Percentiles rank a stretch among this genome's conserved stretches.
Evolutionary conservation across 1,140 invertebrate species (phyloP).

Genomic region (Danaus plexippus): DNA sequence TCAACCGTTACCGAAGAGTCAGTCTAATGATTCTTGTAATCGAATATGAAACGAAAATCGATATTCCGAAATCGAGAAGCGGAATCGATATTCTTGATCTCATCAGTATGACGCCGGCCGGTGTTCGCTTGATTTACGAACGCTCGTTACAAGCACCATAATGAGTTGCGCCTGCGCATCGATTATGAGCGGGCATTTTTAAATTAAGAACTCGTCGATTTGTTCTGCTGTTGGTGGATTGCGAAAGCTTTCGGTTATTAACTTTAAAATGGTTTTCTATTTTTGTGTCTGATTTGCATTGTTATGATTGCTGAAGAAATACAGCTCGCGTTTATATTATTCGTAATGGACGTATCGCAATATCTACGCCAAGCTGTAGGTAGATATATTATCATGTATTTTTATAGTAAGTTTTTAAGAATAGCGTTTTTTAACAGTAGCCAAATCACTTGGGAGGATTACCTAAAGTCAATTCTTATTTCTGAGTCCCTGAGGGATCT

Average conservation of each 20-base stretch:
- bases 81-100: conserved; percentile 35
- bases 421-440: no score
- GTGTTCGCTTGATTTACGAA: conserved; percentile 59
- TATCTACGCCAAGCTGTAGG: no score
- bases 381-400: no score
- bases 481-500: conserved; percentile 63
- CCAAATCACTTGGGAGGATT: conserved; percentile 20
- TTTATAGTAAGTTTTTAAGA: no score
- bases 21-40: conserved; percentile 15
- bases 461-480: conserved; percentile 41
- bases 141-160: conserved; percentile 50
- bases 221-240: conserved; percentile 24
- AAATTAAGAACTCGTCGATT: conserved; percentile 53
- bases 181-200: conserved; percentile 55
- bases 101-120: conserved; percentile 37
- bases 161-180: conserved; percentile 56
- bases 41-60: conserved; percentile 30
- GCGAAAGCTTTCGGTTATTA: conserved; percentile 22
- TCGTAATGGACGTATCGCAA: no score
- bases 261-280: conserved; percentile 13
- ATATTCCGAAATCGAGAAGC: conserved; percentile 40
- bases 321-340: no score
- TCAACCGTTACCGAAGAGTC: no score
- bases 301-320: no score
- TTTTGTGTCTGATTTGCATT: conserved; percentile 5